These are phyloP conservation scores for Ophioderma brevispina DNA, from an alignment of 35 echinoderm and acorn worm genomes.

Conservation along the genomic window DNA sequence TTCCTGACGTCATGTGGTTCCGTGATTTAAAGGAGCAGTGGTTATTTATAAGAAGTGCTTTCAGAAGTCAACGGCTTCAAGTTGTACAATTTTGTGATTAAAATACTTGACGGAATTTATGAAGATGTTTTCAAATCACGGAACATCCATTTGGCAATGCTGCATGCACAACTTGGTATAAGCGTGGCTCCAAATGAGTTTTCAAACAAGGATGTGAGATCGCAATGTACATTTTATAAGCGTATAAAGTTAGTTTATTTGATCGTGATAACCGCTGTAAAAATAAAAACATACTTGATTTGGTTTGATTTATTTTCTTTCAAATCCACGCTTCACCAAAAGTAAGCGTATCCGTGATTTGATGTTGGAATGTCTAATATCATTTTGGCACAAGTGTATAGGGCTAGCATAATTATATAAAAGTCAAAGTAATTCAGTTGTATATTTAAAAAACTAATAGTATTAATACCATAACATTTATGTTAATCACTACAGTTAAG, in stretches of 20 bases:
- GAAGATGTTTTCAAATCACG: neutral
- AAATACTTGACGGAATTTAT: neutral
- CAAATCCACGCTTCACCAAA: neutral
- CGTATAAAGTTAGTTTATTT: neutral
- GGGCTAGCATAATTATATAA: no score
- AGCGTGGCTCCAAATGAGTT: neutral
- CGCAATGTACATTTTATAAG: conserved; percentile 1
- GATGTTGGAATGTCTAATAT: neutral
- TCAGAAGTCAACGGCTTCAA: no score
- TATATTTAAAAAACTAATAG: no score
- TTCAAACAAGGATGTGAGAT: neutral
- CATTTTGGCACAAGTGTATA: neutral
- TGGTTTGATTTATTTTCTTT: neutral
- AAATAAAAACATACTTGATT: neutral
- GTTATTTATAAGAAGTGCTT: no score
- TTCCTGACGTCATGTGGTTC: neutral
- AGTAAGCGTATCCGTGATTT: no score
- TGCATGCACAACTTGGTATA: neutral
- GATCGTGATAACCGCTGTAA: neutral
- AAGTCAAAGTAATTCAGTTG: no score
- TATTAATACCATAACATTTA: no score
- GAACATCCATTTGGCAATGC: neutral
- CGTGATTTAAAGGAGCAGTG: no score
- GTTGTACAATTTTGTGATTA: neutral
- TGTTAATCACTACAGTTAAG: no score